phyloP scores from a whole-genome alignment of 1,140 invertebrate genomes.

The Panonychus citri region DNA sequence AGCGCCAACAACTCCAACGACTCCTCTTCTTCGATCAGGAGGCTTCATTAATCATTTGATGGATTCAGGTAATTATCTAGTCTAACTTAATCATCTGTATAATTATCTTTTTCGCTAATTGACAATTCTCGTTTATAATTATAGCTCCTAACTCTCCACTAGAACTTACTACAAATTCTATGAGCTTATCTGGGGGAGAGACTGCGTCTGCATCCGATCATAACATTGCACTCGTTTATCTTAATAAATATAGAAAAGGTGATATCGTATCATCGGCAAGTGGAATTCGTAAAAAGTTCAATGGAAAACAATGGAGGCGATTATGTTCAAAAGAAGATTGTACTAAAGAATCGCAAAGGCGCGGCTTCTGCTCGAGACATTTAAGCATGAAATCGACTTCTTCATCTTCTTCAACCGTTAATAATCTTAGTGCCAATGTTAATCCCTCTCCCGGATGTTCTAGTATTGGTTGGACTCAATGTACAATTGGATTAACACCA shows the following conservation, averaged over 20 bases:
- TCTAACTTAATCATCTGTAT: too few relatives aligned
- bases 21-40: too few relatives aligned
- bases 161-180: too few relatives aligned
- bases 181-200: too few relatives aligned
- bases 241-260: constrained; percentile 77
- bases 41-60: too few relatives aligned
- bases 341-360: constrained; percentile 88
- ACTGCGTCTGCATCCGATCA: too few relatives aligned
- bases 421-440: not conserved
- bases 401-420: not conserved
- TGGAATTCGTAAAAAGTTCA: constrained; percentile 94
- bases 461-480: not conserved
- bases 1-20: too few relatives aligned
- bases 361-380: constrained; percentile 87
- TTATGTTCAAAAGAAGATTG: constrained; percentile 84
- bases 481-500: not conserved
- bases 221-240: too few relatives aligned
- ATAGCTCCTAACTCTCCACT: too few relatives aligned
- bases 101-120: too few relatives aligned
- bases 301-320: constrained; percentile 95
- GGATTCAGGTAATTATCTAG: too few relatives aligned
- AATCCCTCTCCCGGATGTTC: not conserved
- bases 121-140: too few relatives aligned
- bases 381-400: constrained; percentile 23
- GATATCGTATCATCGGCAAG: constrained; percentile 88